Conservation (phyloP, 2,113 vertebrate genomes). For the Piliocolobus tephrosceles region DNA sequence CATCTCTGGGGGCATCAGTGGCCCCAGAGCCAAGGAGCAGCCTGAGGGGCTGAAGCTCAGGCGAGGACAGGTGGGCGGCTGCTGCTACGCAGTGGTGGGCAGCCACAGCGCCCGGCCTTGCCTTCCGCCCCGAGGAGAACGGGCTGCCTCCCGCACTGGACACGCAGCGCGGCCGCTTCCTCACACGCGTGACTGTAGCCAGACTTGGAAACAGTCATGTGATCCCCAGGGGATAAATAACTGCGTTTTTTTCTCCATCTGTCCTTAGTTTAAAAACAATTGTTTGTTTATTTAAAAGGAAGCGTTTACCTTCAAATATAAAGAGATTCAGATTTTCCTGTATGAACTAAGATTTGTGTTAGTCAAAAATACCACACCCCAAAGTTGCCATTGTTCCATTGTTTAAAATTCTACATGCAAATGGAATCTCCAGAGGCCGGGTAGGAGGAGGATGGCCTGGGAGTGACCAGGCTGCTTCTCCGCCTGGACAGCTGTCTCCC, state of each 20-base stretch:
- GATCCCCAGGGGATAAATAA: no score
- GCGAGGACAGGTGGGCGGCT: no score
- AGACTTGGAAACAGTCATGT: no score
- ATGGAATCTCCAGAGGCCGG: neutral
- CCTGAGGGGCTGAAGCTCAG: neutral
- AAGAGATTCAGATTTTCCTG: neutral
- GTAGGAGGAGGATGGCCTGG: neutral
- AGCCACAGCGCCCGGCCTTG: neutral
- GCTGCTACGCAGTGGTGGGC: neutral
- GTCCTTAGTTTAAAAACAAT: neutral
- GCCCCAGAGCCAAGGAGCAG: neutral
- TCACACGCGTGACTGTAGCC: no score
- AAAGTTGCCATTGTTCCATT: neutral
- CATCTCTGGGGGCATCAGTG: fast-evolving
- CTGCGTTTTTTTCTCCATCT: neutral
- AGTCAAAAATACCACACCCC: no score
- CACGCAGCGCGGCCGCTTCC: no score
- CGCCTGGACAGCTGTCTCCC: neutral
- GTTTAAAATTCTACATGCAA: no score
- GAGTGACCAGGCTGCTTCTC: neutral
- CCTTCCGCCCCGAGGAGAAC: neutral
- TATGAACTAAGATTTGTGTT: neutral
- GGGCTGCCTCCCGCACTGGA: neutral
- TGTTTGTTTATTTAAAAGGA: neutral
- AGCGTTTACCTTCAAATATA: neutral